Conservation (phyloP, 2,888 invertebrate genomes). For the Agrotis exclamationis region DNA sequence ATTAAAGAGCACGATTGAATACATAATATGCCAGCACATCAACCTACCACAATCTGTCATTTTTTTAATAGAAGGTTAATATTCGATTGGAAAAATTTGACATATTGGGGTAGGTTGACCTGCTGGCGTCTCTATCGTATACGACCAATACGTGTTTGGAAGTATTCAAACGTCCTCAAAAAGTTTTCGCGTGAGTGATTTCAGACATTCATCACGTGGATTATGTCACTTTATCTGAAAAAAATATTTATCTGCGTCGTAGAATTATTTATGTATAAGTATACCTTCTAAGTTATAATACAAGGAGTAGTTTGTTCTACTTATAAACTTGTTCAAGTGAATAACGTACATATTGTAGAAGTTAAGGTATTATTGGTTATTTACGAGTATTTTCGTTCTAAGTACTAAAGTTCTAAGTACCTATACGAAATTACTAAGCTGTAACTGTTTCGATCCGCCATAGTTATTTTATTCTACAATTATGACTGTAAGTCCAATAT, state of each 20-base stretch:
- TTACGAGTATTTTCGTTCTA: neutral
- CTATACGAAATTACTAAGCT: too few species aligned
- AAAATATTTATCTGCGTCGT: neutral
- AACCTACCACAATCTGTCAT: too few species aligned
- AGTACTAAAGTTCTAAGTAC: neutral
- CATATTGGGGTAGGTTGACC: too few species aligned
- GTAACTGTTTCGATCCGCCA: neutral
- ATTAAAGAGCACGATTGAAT: too few species aligned
- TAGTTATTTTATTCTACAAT: neutral
- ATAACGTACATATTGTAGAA: neutral
- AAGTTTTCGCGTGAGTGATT: constrained; percentile 11
- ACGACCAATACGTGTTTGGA: constrained; percentile 1
- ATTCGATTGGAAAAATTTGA: too few species aligned
- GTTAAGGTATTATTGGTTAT: neutral
- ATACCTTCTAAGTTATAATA: neutral
- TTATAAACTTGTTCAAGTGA: neutral
- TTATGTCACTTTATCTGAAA: constrained; percentile 5
- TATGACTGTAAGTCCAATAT: constrained; percentile 8
- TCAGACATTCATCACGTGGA: neutral
- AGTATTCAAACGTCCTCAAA: neutral
- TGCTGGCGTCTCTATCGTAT: too few species aligned
- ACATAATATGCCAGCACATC: too few species aligned
- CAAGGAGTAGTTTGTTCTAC: neutral
- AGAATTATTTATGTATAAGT: neutral
- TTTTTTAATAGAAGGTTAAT: too few species aligned